A percentile compares a stretch with the other conserved stretches of the same genome.
Conservation (phyloP, 2,797 vertebrate species). For the Paedocypris micromegethes region DNA sequence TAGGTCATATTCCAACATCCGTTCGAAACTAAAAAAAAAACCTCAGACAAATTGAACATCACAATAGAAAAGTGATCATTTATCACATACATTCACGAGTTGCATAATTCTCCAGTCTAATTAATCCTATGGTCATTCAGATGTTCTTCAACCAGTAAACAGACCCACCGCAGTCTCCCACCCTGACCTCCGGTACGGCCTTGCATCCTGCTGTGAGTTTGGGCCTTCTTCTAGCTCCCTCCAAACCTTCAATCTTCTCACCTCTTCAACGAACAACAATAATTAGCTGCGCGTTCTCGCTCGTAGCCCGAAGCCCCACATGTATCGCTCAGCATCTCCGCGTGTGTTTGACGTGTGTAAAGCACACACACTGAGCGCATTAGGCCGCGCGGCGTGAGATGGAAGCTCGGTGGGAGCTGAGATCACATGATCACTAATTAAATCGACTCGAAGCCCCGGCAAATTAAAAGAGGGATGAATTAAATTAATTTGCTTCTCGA, state of each 20-base stretch:
- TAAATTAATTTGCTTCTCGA: constrained; percentile 37
- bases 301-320: constrained; percentile 32
- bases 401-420: constrained; percentile 29
- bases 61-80: no score
- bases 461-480: constrained; percentile 40
- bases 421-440: constrained; percentile 45
- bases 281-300: constrained; percentile 24
- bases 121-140: no score
- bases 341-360: constrained; percentile 38
- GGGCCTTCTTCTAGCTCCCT: constrained; percentile 19
- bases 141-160: no score
- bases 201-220: constrained; percentile 11
- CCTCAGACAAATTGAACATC: no score
- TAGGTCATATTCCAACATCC: no score
- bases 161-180: no score
- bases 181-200: constrained; percentile 12
- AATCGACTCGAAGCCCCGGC: constrained; percentile 27
- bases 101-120: no score
- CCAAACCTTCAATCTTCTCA: constrained; percentile 12
- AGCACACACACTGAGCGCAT: constrained; percentile 12
- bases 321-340: constrained; percentile 27
- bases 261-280: constrained; percentile 24
- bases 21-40: no score
- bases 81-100: no score
- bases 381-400: constrained; percentile 17